These are phyloP conservation scores for Anthopleura sola DNA, from an alignment of 64 coral and sea anemone species.

Conservation along the genomic window DNA sequence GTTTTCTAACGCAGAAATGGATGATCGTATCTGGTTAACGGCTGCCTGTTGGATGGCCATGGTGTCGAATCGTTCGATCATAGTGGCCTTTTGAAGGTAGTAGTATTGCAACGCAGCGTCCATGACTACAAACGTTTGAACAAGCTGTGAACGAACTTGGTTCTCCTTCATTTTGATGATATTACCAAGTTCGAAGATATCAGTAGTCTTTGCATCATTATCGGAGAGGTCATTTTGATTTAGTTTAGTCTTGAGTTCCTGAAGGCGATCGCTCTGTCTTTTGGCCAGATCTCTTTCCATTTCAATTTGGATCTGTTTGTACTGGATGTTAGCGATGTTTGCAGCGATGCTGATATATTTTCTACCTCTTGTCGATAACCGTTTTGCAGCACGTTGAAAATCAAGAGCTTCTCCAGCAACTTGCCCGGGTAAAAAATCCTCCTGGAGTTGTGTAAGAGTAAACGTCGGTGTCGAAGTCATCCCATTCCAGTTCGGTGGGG, in stretches of 20 bases:
- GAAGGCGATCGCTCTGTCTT: conserved; percentile 34
- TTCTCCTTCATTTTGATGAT: conserved; percentile 57
- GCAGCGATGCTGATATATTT: conserved; percentile 47
- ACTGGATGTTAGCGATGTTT: conserved; percentile 32
- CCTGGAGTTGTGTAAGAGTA: conserved; percentile 20
- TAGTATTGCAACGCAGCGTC: conserved; percentile 37
- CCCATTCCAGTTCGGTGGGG: conserved; percentile 46
- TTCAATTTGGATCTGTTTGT: conserved; percentile 56
- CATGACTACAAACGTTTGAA: conserved; percentile 45
- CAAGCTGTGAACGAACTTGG: conserved; percentile 39
- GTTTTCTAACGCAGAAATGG: conserved; percentile 38
- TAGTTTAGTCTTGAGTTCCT: conserved; percentile 28
- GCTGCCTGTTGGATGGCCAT: conserved; percentile 41
- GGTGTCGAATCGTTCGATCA: conserved; percentile 21
- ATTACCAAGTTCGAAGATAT: conserved; percentile 46
- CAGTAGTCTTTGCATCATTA: conserved; percentile 33
- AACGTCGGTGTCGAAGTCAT: conserved; percentile 37
- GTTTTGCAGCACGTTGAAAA: conserved; percentile 44
- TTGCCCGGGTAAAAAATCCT: conserved; percentile 29
- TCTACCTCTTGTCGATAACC: conserved; percentile 42
- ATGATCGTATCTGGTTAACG: conserved; percentile 19
- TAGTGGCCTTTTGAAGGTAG: conserved; percentile 33
- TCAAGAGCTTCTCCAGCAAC: conserved; percentile 42
- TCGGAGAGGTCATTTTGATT: conserved; percentile 19
- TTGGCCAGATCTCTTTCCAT: conserved; percentile 49